These are phyloP conservation scores for Clostera curtula DNA, from an alignment of 2,888 invertebrate species.

Conservation along the genomic window DNA sequence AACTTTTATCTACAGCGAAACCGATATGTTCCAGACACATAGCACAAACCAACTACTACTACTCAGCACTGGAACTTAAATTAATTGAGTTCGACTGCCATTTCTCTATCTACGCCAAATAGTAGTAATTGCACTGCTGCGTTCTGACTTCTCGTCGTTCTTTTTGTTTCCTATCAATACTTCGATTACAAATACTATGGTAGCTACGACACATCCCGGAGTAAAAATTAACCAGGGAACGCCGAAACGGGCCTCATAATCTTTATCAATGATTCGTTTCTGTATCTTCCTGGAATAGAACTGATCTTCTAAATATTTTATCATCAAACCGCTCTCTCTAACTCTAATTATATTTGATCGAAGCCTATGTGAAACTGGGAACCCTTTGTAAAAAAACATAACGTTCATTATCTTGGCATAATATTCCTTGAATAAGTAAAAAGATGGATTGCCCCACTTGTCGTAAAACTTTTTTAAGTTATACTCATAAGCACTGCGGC, in stretches of 20 bases:
- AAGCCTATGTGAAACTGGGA: slow-evolving; percentile 11
- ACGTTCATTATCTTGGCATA: slow-evolving; percentile 5
- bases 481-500: too few species aligned
- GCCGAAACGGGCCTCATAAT: slow-evolving; percentile 13
- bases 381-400: slow-evolving; percentile 18
- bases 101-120: neutral
- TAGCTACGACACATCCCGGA: slow-evolving; percentile 10
- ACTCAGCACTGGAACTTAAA: too few species aligned
- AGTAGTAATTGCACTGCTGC: too few species aligned
- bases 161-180: slow-evolving; percentile 2
- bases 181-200: slow-evolving; percentile 13
- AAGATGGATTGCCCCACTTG: neutral
- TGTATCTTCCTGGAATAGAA: slow-evolving; percentile 6
- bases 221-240: slow-evolving; percentile 17
- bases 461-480: neutral
- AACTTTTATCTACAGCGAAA: too few species aligned
- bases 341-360: slow-evolving; percentile 8
- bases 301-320: slow-evolving; percentile 10
- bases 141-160: neutral
- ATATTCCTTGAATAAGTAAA: slow-evolving; percentile 12
- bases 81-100: too few species aligned
- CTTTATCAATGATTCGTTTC: slow-evolving; percentile 6
- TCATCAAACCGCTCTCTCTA: slow-evolving; percentile 14
- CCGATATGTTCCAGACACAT: too few species aligned
- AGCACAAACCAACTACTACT: too few species aligned